Evolutionary conservation across 2,113 vertebrate genomes (phyloP).

Genomic region (Dryoscopus gambensis): DNA sequence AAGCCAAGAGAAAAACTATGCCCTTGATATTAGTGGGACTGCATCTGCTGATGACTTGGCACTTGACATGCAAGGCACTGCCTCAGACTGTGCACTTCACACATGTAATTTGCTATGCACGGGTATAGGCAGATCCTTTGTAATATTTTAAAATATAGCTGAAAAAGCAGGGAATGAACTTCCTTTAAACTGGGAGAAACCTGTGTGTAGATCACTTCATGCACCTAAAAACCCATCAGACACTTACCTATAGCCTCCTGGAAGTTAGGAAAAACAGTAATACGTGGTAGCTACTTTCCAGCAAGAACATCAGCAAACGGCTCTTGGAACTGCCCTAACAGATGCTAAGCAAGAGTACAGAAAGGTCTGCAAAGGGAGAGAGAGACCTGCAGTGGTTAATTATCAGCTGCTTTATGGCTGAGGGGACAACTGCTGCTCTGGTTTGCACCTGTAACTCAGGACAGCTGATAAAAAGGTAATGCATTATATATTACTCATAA

Average conservation of each 20-base stretch:
- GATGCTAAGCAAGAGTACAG: background rate
- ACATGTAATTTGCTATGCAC: background rate
- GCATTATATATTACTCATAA: background rate
- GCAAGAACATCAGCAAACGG: background rate
- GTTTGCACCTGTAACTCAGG: background rate
- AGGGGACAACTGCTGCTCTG: background rate
- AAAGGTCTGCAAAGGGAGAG: background rate
- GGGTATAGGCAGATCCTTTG: background rate
- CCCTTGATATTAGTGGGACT: background rate
- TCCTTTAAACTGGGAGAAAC: background rate
- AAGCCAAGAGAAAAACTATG: background rate
- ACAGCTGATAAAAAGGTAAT: background rate
- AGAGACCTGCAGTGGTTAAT: background rate
- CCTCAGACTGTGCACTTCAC: background rate
- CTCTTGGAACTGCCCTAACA: background rate
- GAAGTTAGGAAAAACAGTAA: background rate
- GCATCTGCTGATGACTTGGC: background rate
- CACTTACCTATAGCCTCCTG: background rate
- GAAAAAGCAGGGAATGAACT: background rate
- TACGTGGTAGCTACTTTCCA: background rate
- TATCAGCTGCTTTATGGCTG: background rate
- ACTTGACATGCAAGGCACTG: background rate
- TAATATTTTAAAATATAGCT: background rate
- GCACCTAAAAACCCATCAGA: background rate
- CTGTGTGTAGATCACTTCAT: background rate